Conservation (phyloP, 2,797 vertebrate genomes). For the Orientallactaga sibirica region DNA sequence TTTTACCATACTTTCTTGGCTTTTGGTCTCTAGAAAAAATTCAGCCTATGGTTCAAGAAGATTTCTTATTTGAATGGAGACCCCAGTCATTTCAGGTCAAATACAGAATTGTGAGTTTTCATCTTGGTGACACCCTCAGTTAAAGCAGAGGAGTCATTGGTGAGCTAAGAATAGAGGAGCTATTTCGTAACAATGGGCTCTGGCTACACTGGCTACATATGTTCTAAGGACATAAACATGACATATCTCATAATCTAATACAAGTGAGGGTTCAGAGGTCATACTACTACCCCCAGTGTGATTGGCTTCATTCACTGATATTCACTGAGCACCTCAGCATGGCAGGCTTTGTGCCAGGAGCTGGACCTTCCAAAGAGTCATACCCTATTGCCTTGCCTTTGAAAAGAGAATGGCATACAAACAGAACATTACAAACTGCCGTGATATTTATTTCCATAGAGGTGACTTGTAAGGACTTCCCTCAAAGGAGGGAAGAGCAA, state of each 20-base stretch:
- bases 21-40: constrained; percentile 26
- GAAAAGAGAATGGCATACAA: neutral
- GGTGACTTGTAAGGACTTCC: neutral
- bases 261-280: neutral
- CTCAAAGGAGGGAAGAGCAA: constrained; percentile 5
- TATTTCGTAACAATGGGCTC: constrained; percentile 3
- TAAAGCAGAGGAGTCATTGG: constrained; percentile 8
- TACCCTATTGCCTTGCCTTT: neutral
- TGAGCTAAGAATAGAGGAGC: neutral
- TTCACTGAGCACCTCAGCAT: neutral
- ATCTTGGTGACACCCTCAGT: neutral
- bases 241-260: neutral
- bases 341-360: neutral
- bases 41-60: constrained; percentile 46
- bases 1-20: constrained; percentile 29
- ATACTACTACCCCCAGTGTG: neutral
- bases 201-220: neutral
- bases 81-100: constrained; percentile 32
- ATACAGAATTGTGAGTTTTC: neutral
- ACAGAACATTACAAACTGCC: constrained; percentile 6
- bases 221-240: neutral
- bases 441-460: neutral
- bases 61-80: constrained; percentile 38
- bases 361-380: neutral
- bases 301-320: neutral